A percentile compares a stretch with the other conserved stretches of the same genome.
phyloP scores from a whole-genome alignment of 2,797 vertebrate species.

The Tapirus indicus region DNA sequence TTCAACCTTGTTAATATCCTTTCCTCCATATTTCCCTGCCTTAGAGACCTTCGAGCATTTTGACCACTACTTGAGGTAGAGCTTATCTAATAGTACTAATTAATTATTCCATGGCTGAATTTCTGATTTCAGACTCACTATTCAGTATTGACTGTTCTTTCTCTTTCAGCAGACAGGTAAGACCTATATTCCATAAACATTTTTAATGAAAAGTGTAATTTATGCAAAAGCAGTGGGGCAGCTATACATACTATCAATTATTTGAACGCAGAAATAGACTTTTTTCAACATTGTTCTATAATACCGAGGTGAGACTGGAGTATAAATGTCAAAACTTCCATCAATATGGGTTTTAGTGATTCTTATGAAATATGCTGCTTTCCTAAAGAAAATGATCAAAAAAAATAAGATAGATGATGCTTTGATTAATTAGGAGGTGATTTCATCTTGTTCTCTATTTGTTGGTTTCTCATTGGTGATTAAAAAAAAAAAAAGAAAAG shows the following conservation, averaged over 20 bases:
- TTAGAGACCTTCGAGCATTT: background rate
- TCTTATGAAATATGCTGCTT: background rate
- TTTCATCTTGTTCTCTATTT: background rate
- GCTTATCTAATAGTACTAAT: background rate
- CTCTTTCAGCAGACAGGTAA: background rate
- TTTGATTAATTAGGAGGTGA: background rate
- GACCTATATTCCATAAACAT: background rate
- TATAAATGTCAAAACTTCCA: background rate
- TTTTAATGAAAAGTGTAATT: background rate
- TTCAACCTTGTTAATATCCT: too few relatives aligned
- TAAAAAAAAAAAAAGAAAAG: background rate
- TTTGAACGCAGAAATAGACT: background rate
- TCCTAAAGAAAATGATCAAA: background rate
- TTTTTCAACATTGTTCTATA: background rate
- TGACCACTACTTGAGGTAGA: too few relatives aligned
- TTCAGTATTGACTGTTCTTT: background rate
- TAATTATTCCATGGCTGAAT: background rate
- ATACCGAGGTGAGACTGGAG: background rate
- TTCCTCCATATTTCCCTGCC: background rate
- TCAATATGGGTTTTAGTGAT: background rate
- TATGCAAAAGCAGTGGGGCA: background rate
- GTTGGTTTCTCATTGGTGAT: background rate
- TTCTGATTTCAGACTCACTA: background rate
- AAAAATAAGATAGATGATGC: background rate
- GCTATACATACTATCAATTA: background rate